Base-by-base conservation (phyloP, 2,888 invertebrate species). In the Pammene aurita region DNA sequence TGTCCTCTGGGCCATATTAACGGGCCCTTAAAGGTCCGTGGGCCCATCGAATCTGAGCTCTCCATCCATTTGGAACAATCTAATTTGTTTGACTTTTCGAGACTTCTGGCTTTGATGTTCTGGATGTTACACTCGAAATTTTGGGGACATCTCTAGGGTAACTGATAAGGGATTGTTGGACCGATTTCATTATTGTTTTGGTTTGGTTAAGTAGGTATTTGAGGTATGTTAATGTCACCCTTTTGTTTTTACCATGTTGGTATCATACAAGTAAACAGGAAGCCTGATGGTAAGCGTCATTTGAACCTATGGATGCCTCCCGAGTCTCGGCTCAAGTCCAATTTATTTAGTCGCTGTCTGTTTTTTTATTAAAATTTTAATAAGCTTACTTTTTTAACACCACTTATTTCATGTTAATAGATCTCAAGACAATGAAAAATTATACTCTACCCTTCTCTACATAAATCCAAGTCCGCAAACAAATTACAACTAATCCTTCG, bases 1-100 rank as follows among this genome's bases (percentile, higher is more conserved):
- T 70, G 67, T 73, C 71, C 70, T 67, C 52, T 60, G 66, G 70
- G 63, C 65, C 62, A 70, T 67, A 68, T 72, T 73, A 69, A 73
- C 70, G 56, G 65, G 44, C 58, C 65, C 58, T 69, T 34, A 54
- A 63, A 64, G 58, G 58, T 55, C 58, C 38, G 58, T 55, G 35
- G 64, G 60, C 52, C 68, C 57, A 54, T 60, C 60, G 58, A 41
- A 48, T 42, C 38, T n/a, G 18, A 58, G 42, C 58, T 63, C 44
- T 44, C 58, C 69, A 60, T 69, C 69, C 69, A 69, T 54, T 69
- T 64, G 69, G 52, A 69, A 69, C 64, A 69, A 69, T 65, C 60
- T 65, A 65, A 69, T 69, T 69, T 65, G 58, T 65, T 41, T 65
- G 55, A 69, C 58, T 65, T 68, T 26, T n/a, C 41, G n/a, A 41